A percentile compares a stretch with the other conserved stretches of the same genome.
phyloP scores from a whole-genome alignment of 2,797 vertebrate species.

The Labroides dimidiatus region DNA sequence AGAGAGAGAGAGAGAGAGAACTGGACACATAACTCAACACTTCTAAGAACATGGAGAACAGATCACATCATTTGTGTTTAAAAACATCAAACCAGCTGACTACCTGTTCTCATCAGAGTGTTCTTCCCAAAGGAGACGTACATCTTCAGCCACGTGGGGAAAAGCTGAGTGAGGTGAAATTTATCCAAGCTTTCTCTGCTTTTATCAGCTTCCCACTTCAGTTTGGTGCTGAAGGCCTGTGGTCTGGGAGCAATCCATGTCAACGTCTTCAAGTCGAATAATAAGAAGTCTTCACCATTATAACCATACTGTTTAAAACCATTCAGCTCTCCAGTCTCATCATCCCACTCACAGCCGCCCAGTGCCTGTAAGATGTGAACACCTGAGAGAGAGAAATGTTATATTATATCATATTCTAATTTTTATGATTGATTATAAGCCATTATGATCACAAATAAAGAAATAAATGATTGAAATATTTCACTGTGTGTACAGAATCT shows the following conservation, averaged over 20 bases:
- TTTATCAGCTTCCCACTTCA: background rate
- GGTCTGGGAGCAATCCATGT: background rate
- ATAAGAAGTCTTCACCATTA: slow-evolving; percentile 10
- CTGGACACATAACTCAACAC: no score
- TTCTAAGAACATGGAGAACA: no score
- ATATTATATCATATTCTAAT: no score
- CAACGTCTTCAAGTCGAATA: background rate
- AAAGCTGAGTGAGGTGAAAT: background rate
- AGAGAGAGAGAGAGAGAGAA: no score
- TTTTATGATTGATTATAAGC: no score
- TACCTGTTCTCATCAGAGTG: background rate
- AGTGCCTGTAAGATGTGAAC: background rate
- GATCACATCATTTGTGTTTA: no score
- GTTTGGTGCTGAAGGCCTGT: background rate
- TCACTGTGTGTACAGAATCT: no score
- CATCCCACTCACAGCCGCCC: background rate
- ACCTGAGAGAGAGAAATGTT: background rate
- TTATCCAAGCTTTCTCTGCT: background rate
- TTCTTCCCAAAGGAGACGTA: background rate
- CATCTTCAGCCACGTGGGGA: background rate
- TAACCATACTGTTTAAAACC: background rate
- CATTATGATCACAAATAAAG: no score
- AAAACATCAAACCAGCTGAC: no score
- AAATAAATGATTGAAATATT: no score
- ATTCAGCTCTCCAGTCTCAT: slow-evolving; percentile 8